phyloP scores from a whole-genome alignment of 1,140 invertebrate species.

The Colletes gigas region DNA sequence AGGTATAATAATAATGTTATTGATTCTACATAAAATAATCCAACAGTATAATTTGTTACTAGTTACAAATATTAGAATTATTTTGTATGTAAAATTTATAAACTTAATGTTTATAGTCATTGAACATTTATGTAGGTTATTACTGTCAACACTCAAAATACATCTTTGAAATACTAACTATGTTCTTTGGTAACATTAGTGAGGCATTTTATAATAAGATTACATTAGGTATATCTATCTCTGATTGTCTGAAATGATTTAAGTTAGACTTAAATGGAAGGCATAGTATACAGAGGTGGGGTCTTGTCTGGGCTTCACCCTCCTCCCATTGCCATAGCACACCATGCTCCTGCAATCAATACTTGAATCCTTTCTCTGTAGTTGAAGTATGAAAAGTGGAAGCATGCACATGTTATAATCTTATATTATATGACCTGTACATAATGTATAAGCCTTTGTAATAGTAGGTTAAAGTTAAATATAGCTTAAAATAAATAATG shows the following conservation, averaged over 20 bases:
- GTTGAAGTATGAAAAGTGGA: conserved; percentile 64
- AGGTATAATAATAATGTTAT: background rate
- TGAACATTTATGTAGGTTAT: conserved; percentile 47
- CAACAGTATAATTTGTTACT: background rate
- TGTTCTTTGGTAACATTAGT: conserved; percentile 35
- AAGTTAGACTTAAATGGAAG: conserved; percentile 66
- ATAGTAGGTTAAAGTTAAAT: conserved; percentile 46
- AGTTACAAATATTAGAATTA: conserved; percentile 16
- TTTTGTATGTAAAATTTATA: background rate
- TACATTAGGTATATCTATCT: conserved; percentile 28
- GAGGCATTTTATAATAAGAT: conserved; percentile 38
- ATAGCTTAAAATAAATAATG: conserved; percentile 44
- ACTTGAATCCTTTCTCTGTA: conserved; percentile 77
- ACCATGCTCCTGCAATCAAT: conserved; percentile 79
- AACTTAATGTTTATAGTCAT: conserved; percentile 5
- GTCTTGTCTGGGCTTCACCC: conserved; percentile 76
- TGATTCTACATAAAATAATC: background rate
- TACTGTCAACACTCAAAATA: conserved; percentile 12
- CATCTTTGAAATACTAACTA: background rate
- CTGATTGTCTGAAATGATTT: conserved; percentile 59
- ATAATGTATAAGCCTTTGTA: conserved; percentile 27
- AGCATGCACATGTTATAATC: conserved; percentile 36
- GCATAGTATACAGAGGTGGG: conserved; percentile 68
- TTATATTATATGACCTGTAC: conserved; percentile 31
- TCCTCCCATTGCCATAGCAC: conserved; percentile 73